A percentile compares a stretch with the other conserved stretches of the same genome.
Conservation (phyloP, 1,140 invertebrate species). For the Carposina sasakii region DNA sequence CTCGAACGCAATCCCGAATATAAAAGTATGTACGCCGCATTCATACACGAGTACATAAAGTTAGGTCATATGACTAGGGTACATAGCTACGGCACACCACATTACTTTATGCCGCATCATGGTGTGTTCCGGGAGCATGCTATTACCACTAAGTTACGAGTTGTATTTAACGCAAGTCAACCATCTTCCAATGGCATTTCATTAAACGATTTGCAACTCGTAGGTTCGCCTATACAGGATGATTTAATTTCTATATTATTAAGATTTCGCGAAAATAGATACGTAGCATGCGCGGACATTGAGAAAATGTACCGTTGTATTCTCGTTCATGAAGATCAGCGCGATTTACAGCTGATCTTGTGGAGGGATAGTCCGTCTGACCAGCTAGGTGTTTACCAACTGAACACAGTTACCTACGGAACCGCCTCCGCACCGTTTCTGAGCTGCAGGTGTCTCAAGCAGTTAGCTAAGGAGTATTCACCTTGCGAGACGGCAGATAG, state of each 20-base stretch:
- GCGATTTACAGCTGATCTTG: slow-evolving; percentile 32
- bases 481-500: too few species aligned
- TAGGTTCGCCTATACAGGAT: slow-evolving; percentile 40
- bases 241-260: slow-evolving; percentile 30
- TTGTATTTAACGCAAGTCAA: slow-evolving; percentile 40
- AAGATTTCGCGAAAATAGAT: slow-evolving; percentile 31
- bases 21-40: slow-evolving; percentile 26
- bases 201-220: slow-evolving; percentile 32
- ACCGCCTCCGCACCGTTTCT: slow-evolving; percentile 28
- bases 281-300: slow-evolving; percentile 35
- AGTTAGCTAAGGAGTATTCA: slow-evolving; percentile 24
- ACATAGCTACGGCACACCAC: not conserved
- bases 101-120: slow-evolving; percentile 58
- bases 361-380: slow-evolving; percentile 27
- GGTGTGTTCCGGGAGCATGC: slow-evolving; percentile 36
- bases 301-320: slow-evolving; percentile 16
- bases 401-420: slow-evolving; percentile 20
- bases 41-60: slow-evolving; percentile 34
- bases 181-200: slow-evolving; percentile 20
- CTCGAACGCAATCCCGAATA: slow-evolving; percentile 22
- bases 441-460: slow-evolving; percentile 23
- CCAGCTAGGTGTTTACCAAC: slow-evolving; percentile 13
- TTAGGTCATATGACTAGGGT: slow-evolving; percentile 33
- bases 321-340: slow-evolving; percentile 12
- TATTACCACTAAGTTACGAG: slow-evolving; percentile 36